These are phyloP conservation scores for Endomychus coccineus DNA, from an alignment of 2,888 invertebrate genomes.

Conservation along the genomic window DNA sequence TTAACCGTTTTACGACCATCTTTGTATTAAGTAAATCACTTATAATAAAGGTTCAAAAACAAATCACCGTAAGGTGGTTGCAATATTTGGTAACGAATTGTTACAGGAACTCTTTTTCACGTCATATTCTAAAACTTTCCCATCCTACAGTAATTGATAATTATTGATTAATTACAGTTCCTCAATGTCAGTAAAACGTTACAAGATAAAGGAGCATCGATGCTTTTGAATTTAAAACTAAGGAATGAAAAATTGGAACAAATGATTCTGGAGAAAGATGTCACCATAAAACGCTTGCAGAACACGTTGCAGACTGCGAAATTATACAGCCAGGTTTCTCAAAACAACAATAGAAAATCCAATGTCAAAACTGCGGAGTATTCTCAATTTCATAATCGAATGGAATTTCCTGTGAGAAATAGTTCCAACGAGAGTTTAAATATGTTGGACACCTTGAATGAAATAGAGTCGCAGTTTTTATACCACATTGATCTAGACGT, in stretches of 20 bases:
- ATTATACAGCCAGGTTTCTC: slow-evolving; percentile 17
- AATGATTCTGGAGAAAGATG: slow-evolving; percentile 17
- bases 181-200: slow-evolving; percentile 11
- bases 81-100: too few species aligned
- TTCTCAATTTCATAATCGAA: too few species aligned
- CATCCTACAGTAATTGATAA: neutral
- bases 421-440: too few species aligned
- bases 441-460: slow-evolving; percentile 5
- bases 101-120: too few species aligned
- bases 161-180: slow-evolving; percentile 7
- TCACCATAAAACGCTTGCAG: slow-evolving; percentile 18
- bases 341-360: too few species aligned
- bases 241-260: slow-evolving; percentile 19
- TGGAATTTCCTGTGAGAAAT: too few species aligned
- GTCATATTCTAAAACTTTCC: too few species aligned
- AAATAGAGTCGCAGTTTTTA: slow-evolving; percentile 5
- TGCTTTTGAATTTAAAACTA: slow-evolving; percentile 18
- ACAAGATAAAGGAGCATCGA: slow-evolving; percentile 18
- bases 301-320: slow-evolving; percentile 18
- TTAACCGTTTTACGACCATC: too few species aligned
- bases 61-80: too few species aligned
- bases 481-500: slow-evolving; percentile 8
- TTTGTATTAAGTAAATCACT: too few species aligned
- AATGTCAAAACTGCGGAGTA: too few species aligned
- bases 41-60: too few species aligned